Base-by-base conservation (phyloP, 2,888 invertebrate genomes). In the Tetragnatha montana region DNA sequence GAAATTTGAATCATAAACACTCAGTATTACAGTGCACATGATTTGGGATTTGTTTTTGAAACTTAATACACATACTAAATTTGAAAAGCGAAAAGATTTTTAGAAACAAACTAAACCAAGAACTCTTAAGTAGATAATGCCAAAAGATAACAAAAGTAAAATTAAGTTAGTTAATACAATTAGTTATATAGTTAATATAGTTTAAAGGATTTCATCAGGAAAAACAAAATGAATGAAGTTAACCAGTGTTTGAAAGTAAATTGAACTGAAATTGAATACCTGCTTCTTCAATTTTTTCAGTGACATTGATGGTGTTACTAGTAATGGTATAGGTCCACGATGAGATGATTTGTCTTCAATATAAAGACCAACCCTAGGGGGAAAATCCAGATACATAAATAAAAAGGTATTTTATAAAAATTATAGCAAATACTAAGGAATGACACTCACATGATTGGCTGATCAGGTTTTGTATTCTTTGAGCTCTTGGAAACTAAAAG, bases 321-420 rank as follows among this genome's bases (percentile, higher is more conserved):
- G 94, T 90, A 97, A 93, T 10, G 95, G 95, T 92, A 97, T 96
- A 10, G 97, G 97, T 0, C 97, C 97, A 92, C 96, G 95, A 92
- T 96, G 96, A n/a, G 96, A 96, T 92, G 96, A 95, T 93, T 96
- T 95, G 93, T 97, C 97, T 94, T 97, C 97, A 70, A 97, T 96
- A 94, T 96, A 96, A 94, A 97, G 95, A 92, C 96, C 95, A 91
- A 97, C 95, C 81, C 92, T 92, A 73, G 10, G 17, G 10, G 60
- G 60, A 10, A 60, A 60, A 17, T 17, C 12, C 7, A 8, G 14
- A 60, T 60, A 60, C n/a, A n/a, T n/a, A 35, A 60, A 60, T 35
- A 8, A 78, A 50, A 6, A 78, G 8, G 10, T 14, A 47, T 75
- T 8, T 47, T 1, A 35, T 75, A 75, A 47, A 70, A 68, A 69